Conservation (phyloP, 2,888 invertebrate genomes). For the Idaea dimidiata region DNA sequence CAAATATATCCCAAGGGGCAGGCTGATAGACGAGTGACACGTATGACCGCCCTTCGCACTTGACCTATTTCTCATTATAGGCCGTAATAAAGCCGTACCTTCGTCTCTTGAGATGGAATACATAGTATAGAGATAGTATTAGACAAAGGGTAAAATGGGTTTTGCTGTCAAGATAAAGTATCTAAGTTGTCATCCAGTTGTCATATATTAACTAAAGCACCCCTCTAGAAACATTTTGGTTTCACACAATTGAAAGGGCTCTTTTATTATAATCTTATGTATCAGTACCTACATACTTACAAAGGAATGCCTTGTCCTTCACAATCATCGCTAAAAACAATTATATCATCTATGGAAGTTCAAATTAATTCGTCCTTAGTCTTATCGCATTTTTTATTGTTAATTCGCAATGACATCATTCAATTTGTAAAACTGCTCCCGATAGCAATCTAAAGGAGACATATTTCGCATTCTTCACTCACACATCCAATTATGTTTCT, state of each 20-base stretch:
- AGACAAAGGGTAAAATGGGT: neutral
- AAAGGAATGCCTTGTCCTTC: neutral
- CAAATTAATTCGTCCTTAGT: neutral
- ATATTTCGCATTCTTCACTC: conserved; percentile 1
- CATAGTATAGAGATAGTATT: neutral
- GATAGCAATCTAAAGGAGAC: neutral
- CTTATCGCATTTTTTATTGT: neutral
- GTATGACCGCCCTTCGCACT: conserved; percentile 1
- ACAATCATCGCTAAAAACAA: neutral
- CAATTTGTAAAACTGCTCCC: neutral
- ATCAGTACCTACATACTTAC: neutral
- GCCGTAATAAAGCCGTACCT: neutral
- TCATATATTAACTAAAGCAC: neutral
- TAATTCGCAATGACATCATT: neutral
- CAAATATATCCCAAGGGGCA: neutral
- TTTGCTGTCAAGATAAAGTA: neutral
- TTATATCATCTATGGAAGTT: neutral
- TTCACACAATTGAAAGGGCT: neutral
- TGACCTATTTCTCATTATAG: conserved; percentile 1
- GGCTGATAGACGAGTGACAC: neutral
- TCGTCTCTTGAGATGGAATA: neutral
- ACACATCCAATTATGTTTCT: neutral
- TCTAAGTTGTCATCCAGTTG: neutral
- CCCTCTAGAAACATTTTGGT: neutral
- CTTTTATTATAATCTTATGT: neutral